These are phyloP conservation scores for Polylopha cassiicola DNA, from an alignment of 2,888 invertebrate species.

Conservation along the genomic window DNA sequence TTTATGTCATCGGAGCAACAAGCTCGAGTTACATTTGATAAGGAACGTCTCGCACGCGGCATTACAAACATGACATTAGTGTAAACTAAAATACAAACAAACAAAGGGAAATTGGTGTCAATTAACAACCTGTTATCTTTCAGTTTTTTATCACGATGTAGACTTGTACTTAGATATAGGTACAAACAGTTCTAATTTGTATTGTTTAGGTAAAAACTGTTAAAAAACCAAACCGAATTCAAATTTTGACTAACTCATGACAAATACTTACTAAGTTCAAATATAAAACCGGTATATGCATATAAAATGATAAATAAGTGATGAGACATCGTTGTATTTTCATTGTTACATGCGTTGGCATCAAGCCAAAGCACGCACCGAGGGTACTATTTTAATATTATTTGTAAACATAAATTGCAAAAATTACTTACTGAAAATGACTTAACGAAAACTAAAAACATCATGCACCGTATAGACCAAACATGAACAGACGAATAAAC, in stretches of 20 bases:
- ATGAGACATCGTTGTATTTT: slow-evolving; percentile 19
- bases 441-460: slow-evolving; percentile 6
- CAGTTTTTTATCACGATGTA: too few species aligned
- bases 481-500: slow-evolving; percentile 7
- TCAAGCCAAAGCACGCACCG: slow-evolving; percentile 22
- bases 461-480: slow-evolving; percentile 2
- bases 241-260: too few species aligned
- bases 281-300: too few species aligned
- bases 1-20: too few species aligned
- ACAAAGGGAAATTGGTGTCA: slow-evolving; percentile 33
- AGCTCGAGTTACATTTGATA: slow-evolving; percentile 68
- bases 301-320: slow-evolving; percentile 20
- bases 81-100: slow-evolving; percentile 43
- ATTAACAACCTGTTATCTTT: too few species aligned
- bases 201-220: too few species aligned
- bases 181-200: too few species aligned
- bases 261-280: too few species aligned
- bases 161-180: too few species aligned
- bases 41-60: slow-evolving; percentile 53
- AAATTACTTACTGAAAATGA: slow-evolving; percentile 16
- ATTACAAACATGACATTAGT: slow-evolving; percentile 37
- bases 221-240: too few species aligned
- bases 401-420: slow-evolving; percentile 8
- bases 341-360: slow-evolving; percentile 21
- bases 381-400: slow-evolving; percentile 21